These are phyloP conservation scores for Chaetodon auriga DNA, from an alignment of 2,113 vertebrate species.

Conservation along the genomic window DNA sequence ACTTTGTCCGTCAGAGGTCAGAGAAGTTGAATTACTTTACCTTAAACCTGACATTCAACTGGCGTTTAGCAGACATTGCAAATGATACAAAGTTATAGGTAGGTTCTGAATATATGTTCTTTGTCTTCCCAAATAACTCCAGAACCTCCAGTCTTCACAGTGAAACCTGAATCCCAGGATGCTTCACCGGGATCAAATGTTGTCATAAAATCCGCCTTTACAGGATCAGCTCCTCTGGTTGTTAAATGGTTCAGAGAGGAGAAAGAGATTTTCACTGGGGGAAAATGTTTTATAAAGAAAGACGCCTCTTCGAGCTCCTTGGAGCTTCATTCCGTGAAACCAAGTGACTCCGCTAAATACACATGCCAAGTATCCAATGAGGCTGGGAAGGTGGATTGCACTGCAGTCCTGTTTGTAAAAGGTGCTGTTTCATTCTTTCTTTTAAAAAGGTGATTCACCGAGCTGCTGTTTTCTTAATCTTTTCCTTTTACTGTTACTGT, in stretches of 20 bases:
- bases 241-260: slow-evolving; percentile 94
- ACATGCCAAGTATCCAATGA: slow-evolving; percentile 93
- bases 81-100: neutral
- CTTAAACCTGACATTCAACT: neutral
- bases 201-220: slow-evolving; percentile 88
- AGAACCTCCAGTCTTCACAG: slow-evolving; percentile 92
- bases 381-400: slow-evolving; percentile 90
- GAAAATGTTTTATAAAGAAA: slow-evolving; percentile 92
- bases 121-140: slow-evolving; percentile 81
- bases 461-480: slow-evolving; percentile 21
- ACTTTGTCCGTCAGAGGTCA: slow-evolving; percentile 93
- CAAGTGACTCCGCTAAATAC: slow-evolving; percentile 90
- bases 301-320: slow-evolving; percentile 90
- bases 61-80: neutral
- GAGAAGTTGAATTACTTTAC: slow-evolving; percentile 45
- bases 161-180: slow-evolving; percentile 88
- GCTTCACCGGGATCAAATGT: slow-evolving; percentile 88
- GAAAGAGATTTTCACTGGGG: slow-evolving; percentile 90
- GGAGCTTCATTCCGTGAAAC: slow-evolving; percentile 92
- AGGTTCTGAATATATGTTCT: slow-evolving; percentile 53
- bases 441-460: slow-evolving; percentile 40
- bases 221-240: slow-evolving; percentile 89
- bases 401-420: slow-evolving; percentile 93
- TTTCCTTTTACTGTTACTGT: slow-evolving; percentile 41
- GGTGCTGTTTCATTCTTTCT: slow-evolving; percentile 84